Conservation (phyloP, 2,888 invertebrate species). For the Brenthis hecate region DNA sequence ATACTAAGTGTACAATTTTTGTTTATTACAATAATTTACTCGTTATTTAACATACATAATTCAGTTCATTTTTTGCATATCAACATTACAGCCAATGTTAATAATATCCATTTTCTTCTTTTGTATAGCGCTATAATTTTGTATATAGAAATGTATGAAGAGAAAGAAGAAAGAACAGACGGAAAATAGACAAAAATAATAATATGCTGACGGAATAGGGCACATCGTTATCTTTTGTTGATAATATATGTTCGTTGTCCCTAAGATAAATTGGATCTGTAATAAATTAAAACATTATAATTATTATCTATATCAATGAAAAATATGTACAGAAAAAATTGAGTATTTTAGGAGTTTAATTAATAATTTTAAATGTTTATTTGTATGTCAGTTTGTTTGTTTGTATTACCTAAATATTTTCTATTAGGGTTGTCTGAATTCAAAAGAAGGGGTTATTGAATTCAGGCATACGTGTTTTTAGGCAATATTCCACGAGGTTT, state of each 20-base stretch:
- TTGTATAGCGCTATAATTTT: constrained; percentile 52
- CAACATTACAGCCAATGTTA: constrained; percentile 13
- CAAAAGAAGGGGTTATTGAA: too few relatives aligned
- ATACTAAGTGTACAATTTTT: too few relatives aligned
- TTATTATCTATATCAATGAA: too few relatives aligned
- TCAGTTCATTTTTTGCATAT: constrained; percentile 9
- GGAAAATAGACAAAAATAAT: constrained; percentile 80
- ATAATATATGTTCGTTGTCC: constrained; percentile 61
- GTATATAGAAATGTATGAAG: constrained; percentile 84
- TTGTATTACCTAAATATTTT: too few relatives aligned
- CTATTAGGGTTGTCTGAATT: too few relatives aligned
- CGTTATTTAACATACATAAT: background rate
- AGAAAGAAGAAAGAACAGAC: constrained; percentile 84
- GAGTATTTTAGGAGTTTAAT: too few relatives aligned
- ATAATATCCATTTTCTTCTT: constrained; percentile 21
- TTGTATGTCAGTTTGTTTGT: too few relatives aligned
- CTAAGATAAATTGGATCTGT: constrained; percentile 72
- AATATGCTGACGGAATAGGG: constrained; percentile 74
- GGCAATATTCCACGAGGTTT: too few relatives aligned
- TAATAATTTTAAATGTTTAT: too few relatives aligned
- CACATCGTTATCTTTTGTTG: constrained; percentile 71
- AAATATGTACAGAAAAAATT: too few relatives aligned
- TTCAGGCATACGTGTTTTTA: too few relatives aligned
- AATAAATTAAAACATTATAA: background rate
- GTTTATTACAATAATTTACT: background rate